Conservation (phyloP, 2,113 vertebrate genomes). For the Urocolius indicus region DNA sequence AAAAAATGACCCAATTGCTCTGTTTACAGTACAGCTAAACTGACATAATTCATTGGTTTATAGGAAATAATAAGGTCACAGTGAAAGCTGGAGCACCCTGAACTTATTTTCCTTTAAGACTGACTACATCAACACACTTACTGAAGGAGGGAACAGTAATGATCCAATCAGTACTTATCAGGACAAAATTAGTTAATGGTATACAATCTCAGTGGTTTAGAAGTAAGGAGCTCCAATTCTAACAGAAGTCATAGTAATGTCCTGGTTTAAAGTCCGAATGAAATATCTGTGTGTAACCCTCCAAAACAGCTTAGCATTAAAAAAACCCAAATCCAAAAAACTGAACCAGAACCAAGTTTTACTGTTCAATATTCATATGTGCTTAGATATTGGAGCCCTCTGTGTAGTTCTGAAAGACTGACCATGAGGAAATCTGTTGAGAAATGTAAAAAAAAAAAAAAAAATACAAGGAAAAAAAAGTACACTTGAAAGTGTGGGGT, state of each 20-base stretch:
- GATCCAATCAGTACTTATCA: constrained; percentile 14
- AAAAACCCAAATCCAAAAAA: background rate
- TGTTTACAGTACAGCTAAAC: background rate
- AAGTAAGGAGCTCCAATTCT: constrained; percentile 22
- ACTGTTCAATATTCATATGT: no score
- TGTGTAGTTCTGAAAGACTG: background rate
- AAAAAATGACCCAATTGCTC: background rate
- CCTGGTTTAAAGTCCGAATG: constrained; percentile 1
- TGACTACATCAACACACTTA: background rate
- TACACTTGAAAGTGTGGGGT: background rate
- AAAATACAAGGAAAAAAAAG: no score
- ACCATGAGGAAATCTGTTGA: background rate
- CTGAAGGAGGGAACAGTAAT: background rate
- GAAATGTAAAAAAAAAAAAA: background rate
- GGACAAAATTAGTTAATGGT: constrained; percentile 41
- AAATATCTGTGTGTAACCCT: constrained; percentile 8
- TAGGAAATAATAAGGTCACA: background rate
- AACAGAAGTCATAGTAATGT: constrained; percentile 37
- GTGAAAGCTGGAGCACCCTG: background rate
- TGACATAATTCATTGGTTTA: background rate
- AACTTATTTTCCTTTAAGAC: background rate
- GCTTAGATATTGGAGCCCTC: background rate
- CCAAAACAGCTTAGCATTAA: constrained; percentile 13
- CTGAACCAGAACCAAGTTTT: background rate
- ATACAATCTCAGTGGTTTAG: constrained; percentile 16